Conservation (phyloP, 2,888 invertebrate species). For the Drosophila suboccidentalis region DNA sequence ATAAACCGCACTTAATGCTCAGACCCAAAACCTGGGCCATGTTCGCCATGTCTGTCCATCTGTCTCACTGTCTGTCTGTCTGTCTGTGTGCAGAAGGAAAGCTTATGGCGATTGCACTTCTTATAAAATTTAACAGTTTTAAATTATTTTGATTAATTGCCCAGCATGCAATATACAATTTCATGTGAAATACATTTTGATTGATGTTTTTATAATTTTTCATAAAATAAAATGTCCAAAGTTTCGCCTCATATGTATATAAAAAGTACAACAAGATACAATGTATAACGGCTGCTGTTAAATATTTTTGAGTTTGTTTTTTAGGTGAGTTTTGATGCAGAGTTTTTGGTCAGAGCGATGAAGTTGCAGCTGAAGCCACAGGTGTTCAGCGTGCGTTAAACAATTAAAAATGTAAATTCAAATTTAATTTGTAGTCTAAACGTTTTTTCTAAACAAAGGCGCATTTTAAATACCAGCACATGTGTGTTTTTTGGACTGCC, state of each 20-base stretch:
- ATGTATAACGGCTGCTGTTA: constrained; percentile 12
- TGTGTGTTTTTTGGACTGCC: constrained; percentile 36
- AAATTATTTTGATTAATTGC: constrained; percentile 73
- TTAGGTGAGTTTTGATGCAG: constrained; percentile 3
- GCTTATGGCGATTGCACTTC: constrained; percentile 33
- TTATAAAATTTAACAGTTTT: constrained; percentile 65
- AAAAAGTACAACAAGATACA: constrained; percentile 12
- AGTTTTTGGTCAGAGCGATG: not conserved
- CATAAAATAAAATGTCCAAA: constrained; percentile 8
- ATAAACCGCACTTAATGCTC: constrained; percentile 69
- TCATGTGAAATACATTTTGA: constrained; percentile 66
- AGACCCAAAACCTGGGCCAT: constrained; percentile 40
- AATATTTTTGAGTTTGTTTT: not conserved
- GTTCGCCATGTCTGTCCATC: constrained; percentile 5
- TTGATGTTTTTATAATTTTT: constrained; percentile 78
- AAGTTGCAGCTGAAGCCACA: constrained; percentile 38
- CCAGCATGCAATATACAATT: constrained; percentile 48
- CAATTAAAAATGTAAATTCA: constrained; percentile 76
- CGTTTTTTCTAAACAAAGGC: constrained; percentile 74
- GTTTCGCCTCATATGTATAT: constrained; percentile 13
- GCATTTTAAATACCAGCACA: constrained; percentile 48
- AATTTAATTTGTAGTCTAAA: constrained; percentile 70
- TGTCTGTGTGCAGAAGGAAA: constrained; percentile 8
- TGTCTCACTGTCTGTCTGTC: not conserved
- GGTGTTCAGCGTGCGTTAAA: constrained; percentile 38